These are phyloP conservation scores for Medauroidea extradentata DNA, from an alignment of 1,140 invertebrate species.

Conservation along the genomic window DNA sequence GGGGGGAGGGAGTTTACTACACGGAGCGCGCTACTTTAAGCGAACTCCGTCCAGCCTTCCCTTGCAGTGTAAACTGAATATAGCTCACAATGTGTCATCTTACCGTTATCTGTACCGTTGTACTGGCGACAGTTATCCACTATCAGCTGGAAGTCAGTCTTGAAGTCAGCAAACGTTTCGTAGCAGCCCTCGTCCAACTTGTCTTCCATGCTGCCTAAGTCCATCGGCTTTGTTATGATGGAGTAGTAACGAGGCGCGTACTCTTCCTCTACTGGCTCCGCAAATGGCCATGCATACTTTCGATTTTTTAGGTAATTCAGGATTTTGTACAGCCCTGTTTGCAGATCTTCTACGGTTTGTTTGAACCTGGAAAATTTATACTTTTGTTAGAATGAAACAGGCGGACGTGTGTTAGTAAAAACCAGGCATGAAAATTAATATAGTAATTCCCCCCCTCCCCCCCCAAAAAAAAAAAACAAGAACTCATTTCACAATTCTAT, in stretches of 20 bases:
- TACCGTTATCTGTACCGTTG: conserved; percentile 89
- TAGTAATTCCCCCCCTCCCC: no score
- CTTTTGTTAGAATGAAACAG: no score
- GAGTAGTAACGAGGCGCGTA: conserved; percentile 72
- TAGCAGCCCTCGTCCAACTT: conserved; percentile 78
- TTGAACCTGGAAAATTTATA: conserved; percentile 56
- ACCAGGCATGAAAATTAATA: no score
- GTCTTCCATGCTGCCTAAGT: conserved; percentile 82
- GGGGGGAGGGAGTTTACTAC: no score
- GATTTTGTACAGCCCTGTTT: conserved; percentile 85
- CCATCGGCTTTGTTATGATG: conserved; percentile 68
- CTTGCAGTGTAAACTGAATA: no score
- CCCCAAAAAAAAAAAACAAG: no score
- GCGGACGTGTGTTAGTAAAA: no score
- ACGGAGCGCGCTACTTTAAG: no score
- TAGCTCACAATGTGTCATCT: no score
- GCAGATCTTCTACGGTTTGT: conserved; percentile 74
- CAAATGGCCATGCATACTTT: conserved; percentile 88
- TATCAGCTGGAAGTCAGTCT: conserved; percentile 82
- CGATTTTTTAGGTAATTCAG: conserved; percentile 78
- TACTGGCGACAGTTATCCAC: conserved; percentile 88
- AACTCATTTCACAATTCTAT: no score
- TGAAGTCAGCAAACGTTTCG: conserved; percentile 72
- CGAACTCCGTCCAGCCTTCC: no score
- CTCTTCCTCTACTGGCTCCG: conserved; percentile 85